A percentile compares a stretch with the other conserved stretches of the same genome.
These are phyloP conservation scores for Antennarius striatus DNA, from an alignment of 2,113 vertebrate genomes.

Conservation along the genomic window DNA sequence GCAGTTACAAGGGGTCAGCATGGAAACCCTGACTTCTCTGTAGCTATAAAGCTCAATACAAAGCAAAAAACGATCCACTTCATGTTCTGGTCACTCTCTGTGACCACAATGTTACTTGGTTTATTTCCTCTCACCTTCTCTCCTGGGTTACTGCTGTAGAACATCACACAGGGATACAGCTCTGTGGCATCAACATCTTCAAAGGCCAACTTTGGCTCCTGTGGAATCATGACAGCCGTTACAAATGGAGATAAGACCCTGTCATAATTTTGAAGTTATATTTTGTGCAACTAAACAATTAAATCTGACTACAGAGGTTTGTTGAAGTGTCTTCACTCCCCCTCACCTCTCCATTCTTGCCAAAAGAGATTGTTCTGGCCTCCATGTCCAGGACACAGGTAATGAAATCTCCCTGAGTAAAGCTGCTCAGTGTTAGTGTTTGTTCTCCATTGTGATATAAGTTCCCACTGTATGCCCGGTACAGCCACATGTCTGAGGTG, in stretches of 20 bases:
- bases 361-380: conserved; percentile 82
- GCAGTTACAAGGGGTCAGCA: too few relatives aligned
- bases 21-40: too few relatives aligned
- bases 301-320: background rate
- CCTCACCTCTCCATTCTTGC: conserved; percentile 83
- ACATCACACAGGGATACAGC: conserved; percentile 84
- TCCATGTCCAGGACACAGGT: conserved; percentile 85
- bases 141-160: conserved; percentile 86
- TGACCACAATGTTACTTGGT: background rate
- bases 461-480: conserved; percentile 84
- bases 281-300: too few relatives aligned
- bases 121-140: conserved; percentile 75
- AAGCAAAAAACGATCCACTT: too few relatives aligned
- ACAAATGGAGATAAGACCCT: background rate
- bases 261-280: too few relatives aligned
- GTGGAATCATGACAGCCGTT: conserved; percentile 3
- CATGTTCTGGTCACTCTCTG: too few relatives aligned
- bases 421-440: conserved; percentile 78
- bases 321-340: background rate
- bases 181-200: conserved; percentile 83
- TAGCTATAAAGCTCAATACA: too few relatives aligned
- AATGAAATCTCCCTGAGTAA: conserved; percentile 85
- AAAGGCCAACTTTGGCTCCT: conserved; percentile 84
- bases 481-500: conserved; percentile 85
- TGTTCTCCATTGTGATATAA: conserved; percentile 84